These are phyloP conservation scores for Catamblyrhynchus diadema DNA, from an alignment of 2,797 vertebrate genomes.

Conservation along the genomic window DNA sequence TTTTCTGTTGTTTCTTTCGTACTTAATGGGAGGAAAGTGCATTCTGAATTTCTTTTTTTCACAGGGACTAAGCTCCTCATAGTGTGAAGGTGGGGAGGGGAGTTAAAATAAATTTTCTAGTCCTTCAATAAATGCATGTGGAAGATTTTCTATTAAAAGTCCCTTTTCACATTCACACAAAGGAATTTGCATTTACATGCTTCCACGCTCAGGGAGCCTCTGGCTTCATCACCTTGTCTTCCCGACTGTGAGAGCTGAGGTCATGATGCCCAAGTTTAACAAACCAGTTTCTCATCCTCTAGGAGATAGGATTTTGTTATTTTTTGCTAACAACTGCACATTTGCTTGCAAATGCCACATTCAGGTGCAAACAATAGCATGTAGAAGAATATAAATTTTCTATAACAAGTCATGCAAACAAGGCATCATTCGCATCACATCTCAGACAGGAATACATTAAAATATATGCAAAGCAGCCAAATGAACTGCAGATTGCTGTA, in stretches of 20 bases:
- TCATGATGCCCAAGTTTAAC: background rate
- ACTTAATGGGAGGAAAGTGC: background rate
- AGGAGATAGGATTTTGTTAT: background rate
- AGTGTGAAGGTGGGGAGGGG: background rate
- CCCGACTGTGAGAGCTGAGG: background rate
- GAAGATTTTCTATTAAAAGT: background rate
- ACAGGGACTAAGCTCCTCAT: background rate
- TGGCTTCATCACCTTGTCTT: background rate
- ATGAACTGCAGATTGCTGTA: background rate
- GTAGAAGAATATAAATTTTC: background rate
- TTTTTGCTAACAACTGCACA: background rate
- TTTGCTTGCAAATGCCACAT: background rate
- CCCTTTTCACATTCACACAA: background rate
- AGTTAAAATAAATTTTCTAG: background rate
- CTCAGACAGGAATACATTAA: background rate
- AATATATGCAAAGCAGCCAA: background rate
- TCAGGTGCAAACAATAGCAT: background rate
- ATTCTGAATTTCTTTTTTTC: background rate
- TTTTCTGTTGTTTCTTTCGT: background rate
- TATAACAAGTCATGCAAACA: background rate
- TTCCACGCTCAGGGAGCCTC: rapidly evolving
- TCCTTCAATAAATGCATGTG: background rate
- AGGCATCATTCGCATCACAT: background rate
- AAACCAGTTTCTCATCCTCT: background rate
- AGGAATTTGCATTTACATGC: conserved; percentile 11